Evolutionary conservation across 2,888 invertebrate genomes (phyloP), one percentile per base, ranked within the genome.

Genomic region (Apoderus coryli): DNA sequence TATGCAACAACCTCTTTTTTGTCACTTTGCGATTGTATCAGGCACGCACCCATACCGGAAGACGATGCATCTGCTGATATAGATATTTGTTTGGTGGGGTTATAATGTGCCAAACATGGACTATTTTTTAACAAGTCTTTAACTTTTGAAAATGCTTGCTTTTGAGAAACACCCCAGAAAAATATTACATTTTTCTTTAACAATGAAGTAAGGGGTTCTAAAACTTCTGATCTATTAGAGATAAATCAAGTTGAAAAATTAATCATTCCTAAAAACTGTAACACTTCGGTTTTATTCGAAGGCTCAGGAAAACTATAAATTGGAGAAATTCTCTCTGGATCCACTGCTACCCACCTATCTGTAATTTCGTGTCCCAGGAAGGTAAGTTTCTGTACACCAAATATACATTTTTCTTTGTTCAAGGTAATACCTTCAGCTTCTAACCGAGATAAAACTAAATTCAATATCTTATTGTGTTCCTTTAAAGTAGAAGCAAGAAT

Each of bases 291-390:
- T 33, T 40, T 41, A 31, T 41, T 40, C 7, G 25, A 31, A 9
- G 45, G 44, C 13, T 31, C 29, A 5, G 41, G 39, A 29, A 40
- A 43, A 3, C 32, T 14, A 13, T 6, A 10, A 12, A 45, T 41
- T 22, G 38, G 40, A n/a, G 31, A 9, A 6, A 44, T 31, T 14
- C 41, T 34, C 9, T 37, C 34, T 3, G 35, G 33, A n/a, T 39
- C 27, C 12, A 45, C 29, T 10, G 19, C 16, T 6, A 46, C 34
- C n/a, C 39, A 42, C 13, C 29, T 19, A 6, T 34, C 34, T 4
- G 42, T 42, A 12, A 50, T 33, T 6, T 33, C 14, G 28, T 48
- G 40, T 4, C 50, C 49, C 22, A 52, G 25, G 32, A 45, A 48
- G 4, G 37, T 37, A 4, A 50, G 16, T 27, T 34, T 14, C n/a